These are phyloP conservation scores for Hartigia nigra DNA, from an alignment of 2,888 invertebrate genomes.

Conservation along the genomic window DNA sequence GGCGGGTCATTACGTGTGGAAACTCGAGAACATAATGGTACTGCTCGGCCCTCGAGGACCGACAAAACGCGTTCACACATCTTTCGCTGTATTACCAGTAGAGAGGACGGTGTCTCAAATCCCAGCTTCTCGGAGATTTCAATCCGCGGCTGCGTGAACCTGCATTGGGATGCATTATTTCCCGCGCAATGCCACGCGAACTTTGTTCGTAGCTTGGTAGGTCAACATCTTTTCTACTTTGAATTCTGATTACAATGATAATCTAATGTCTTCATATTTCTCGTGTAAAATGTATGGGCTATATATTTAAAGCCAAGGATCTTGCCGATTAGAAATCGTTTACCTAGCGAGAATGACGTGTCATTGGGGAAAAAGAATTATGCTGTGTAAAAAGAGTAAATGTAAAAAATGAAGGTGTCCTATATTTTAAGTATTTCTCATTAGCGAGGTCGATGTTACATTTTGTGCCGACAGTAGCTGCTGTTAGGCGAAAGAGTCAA, in stretches of 20 bases:
- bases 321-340: neutral
- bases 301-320: neutral
- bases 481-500: neutral
- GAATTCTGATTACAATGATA: neutral
- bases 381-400: neutral
- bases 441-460: neutral
- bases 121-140: neutral
- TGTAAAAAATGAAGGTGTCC: neutral
- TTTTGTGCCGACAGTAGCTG: neutral
- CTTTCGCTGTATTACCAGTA: neutral
- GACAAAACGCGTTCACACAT: neutral
- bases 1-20: neutral
- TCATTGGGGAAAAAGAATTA: neutral
- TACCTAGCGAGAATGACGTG: neutral
- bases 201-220: neutral
- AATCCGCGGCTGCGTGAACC: slow-evolving; percentile 7
- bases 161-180: neutral
- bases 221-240: neutral
- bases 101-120: neutral
- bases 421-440: neutral
- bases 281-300: neutral
- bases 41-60: neutral
- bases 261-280: neutral
- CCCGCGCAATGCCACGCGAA: neutral
- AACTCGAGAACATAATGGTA: neutral